These are phyloP conservation scores for Eubasilissa splendida DNA, from an alignment of 2,888 invertebrate species.

Conservation along the genomic window DNA sequence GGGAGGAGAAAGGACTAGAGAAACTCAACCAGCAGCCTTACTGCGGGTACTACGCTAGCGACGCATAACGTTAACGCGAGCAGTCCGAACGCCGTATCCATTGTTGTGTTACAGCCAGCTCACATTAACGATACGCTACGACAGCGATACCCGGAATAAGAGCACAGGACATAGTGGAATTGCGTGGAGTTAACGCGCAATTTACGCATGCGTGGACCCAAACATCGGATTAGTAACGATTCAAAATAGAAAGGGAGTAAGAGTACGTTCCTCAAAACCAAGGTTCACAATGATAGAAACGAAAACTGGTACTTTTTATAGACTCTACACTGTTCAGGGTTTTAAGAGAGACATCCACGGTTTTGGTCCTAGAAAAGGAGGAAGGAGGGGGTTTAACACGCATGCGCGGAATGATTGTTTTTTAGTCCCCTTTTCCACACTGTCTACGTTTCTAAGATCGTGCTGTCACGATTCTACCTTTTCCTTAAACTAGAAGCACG, in stretches of 20 bases:
- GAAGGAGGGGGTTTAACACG: neutral
- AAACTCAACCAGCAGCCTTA: neutral
- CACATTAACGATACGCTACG: neutral
- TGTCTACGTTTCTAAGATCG: neutral
- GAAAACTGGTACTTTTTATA: neutral
- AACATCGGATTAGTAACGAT: too few species aligned
- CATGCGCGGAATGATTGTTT: slow-evolving; percentile 17
- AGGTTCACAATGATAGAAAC: neutral
- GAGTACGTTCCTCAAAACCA: neutral
- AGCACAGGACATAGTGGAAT: neutral
- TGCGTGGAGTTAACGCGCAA: too few species aligned
- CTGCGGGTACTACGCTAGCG: too few species aligned
- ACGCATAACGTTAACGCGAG: too few species aligned
- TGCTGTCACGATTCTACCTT: slow-evolving; percentile 18
- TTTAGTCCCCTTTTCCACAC: neutral
- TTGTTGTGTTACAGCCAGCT: neutral
- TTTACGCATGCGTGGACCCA: too few species aligned
- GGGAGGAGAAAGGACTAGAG: neutral
- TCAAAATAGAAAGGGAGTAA: too few species aligned
- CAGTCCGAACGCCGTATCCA: too few species aligned
- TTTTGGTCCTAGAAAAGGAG: neutral
- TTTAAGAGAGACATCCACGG: neutral
- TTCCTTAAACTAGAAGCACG: slow-evolving; percentile 4
- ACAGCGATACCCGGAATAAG: neutral
- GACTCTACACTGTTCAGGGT: neutral